Conservation (phyloP, 23 tunicate species). For the Pegea sp. region DNA sequence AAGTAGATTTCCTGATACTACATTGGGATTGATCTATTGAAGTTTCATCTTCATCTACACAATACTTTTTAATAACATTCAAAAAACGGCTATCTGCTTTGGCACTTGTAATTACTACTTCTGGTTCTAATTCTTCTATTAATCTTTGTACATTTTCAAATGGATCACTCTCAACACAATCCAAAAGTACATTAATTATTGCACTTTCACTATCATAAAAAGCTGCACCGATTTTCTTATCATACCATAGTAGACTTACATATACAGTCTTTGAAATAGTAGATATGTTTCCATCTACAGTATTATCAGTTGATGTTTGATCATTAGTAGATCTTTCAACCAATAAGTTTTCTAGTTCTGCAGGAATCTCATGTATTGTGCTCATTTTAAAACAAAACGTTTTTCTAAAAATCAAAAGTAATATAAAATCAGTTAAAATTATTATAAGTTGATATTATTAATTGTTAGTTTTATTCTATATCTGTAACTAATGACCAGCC, state of each 20-base stretch:
- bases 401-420: too few species aligned
- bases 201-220: conserved; percentile 67
- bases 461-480: too few species aligned
- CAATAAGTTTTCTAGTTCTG: neutral
- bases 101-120: conserved; percentile 37
- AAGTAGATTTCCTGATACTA: neutral
- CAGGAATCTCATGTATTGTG: neutral
- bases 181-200: conserved; percentile 24
- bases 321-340: neutral
- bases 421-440: too few species aligned
- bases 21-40: neutral
- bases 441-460: too few species aligned
- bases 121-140: conserved; percentile 37
- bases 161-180: conserved; percentile 21
- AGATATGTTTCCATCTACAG: too few species aligned
- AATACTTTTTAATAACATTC: conserved; percentile 1
- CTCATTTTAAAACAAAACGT: conserved; percentile 1
- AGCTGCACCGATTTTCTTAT: conserved; percentile 48
- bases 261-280: conserved; percentile 5
- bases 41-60: neutral
- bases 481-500: too few species aligned
- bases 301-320: neutral
- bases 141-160: conserved; percentile 15
- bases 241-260: conserved; percentile 30
- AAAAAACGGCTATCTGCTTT: conserved; percentile 40